These are phyloP conservation scores for Meriones psammophilus DNA, from an alignment of 2,797 vertebrate genomes.

Conservation along the genomic window DNA sequence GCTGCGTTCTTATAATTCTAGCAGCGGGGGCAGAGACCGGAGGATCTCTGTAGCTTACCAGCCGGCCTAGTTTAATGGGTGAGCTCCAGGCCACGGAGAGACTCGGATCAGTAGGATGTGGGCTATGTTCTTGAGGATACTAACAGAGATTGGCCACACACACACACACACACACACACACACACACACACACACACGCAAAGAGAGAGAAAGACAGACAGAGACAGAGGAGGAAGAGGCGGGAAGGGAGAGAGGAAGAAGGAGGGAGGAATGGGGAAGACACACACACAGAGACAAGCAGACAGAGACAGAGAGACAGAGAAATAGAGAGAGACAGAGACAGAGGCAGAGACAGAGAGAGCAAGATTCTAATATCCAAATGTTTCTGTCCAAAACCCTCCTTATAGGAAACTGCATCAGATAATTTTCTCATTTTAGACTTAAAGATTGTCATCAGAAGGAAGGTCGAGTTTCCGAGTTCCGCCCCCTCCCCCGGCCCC, in stretches of 20 bases:
- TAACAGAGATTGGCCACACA: not conserved
- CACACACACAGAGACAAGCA: not conserved
- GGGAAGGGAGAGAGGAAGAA: not conserved
- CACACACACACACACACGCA: too few species aligned
- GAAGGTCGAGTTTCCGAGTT: not conserved
- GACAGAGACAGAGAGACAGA: rapidly evolving
- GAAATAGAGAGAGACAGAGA: not conserved
- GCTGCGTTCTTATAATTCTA: not conserved
- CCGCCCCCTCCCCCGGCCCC: not conserved
- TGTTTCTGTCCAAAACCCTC: not conserved
- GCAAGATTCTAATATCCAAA: not conserved
- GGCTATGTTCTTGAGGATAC: not conserved
- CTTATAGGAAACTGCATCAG: constrained; percentile 25
- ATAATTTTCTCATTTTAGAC: constrained; percentile 47
- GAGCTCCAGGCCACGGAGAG: not conserved
- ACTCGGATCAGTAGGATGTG: not conserved
- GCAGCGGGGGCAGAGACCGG: not conserved
- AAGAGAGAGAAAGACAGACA: too few species aligned
- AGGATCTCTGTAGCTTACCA: not conserved
- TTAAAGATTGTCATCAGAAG: constrained; percentile 49
- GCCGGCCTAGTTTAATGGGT: not conserved
- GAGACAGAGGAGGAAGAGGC: too few species aligned
- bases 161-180: not conserved
- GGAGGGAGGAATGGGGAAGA: not conserved
- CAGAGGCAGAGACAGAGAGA: not conserved